Percentiles rank a stretch among this genome's conserved stretches.
Evolutionary conservation across 1,140 invertebrate genomes (phyloP).

Genomic region (Streblospio benedicti): DNA sequence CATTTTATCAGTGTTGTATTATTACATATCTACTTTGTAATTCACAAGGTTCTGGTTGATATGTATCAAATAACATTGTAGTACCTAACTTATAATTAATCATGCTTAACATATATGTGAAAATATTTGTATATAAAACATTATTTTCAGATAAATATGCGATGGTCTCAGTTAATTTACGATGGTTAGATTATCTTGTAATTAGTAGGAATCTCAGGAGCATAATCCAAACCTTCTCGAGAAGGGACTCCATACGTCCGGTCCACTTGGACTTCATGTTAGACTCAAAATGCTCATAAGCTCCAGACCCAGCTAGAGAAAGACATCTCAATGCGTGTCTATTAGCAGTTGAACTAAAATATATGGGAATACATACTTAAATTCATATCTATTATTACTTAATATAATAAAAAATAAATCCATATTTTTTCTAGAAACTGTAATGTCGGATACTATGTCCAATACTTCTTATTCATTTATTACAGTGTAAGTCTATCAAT

Average conservation of each 20-base stretch:
- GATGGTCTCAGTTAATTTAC: too few relatives aligned
- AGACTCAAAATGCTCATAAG: conserved; percentile 38
- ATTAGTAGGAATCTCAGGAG: too few relatives aligned
- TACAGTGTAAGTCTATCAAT: not conserved
- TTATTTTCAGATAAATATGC: too few relatives aligned
- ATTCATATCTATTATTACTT: not conserved
- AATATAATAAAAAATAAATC: not conserved
- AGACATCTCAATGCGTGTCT: conserved; percentile 33
- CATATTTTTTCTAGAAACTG: not conserved
- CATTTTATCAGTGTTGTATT: too few relatives aligned
- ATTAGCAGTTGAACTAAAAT: conserved; percentile 35
- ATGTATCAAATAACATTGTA: too few relatives aligned
- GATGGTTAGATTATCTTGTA: too few relatives aligned
- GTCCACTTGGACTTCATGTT: conserved; percentile 43
- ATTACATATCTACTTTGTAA: too few relatives aligned
- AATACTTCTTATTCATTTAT: not conserved
- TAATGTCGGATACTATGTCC: not conserved
- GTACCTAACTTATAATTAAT: too few relatives aligned
- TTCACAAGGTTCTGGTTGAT: too few relatives aligned
- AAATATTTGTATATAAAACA: too few relatives aligned
- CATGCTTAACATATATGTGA: too few relatives aligned
- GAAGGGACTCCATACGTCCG: conserved; percentile 26
- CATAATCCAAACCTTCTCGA: too few relatives aligned
- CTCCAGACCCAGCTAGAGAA: conserved; percentile 34
- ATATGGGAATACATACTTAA: conserved; percentile 4